Conservation (phyloP, 2,113 vertebrate species). For the Poeciliopsis turrubarensis region DNA sequence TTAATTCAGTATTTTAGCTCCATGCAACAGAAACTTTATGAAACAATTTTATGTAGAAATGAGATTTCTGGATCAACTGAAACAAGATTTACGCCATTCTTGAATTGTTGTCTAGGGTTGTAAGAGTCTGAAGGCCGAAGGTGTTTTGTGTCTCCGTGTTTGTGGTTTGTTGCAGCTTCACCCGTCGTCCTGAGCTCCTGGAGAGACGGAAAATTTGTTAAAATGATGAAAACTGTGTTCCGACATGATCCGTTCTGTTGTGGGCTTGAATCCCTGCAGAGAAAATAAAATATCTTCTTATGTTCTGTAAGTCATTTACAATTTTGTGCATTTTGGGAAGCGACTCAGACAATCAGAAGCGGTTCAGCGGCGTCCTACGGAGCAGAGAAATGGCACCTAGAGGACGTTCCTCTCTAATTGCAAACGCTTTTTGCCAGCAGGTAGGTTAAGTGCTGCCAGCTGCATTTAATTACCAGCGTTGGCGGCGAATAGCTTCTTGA, state of each 20-base stretch:
- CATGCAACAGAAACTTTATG: background rate
- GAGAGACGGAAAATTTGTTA: background rate
- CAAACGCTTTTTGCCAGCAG: background rate
- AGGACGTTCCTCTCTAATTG: slow-evolving; percentile 14
- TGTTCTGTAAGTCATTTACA: slow-evolving; percentile 3
- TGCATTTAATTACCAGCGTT: slow-evolving; percentile 19
- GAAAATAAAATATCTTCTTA: background rate
- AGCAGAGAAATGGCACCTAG: background rate
- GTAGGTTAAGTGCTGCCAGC: slow-evolving; percentile 16
- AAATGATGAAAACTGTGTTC: background rate
- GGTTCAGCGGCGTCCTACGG: background rate
- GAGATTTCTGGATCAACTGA: background rate
- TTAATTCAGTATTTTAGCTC: background rate
- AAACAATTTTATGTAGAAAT: background rate
- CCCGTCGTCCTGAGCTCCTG: background rate
- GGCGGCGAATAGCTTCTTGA: slow-evolving; percentile 13
- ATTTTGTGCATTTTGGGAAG: background rate
- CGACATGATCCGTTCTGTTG: background rate
- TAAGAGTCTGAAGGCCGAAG: background rate
- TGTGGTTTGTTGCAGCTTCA: background rate
- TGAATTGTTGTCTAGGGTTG: background rate
- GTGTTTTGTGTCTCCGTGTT: background rate
- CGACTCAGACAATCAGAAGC: background rate
- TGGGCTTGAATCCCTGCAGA: slow-evolving; percentile 10
- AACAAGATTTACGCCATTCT: background rate